Evolutionary conservation across 2,113 vertebrate species (phyloP).

Genomic region (Callorhinus ursinus): DNA sequence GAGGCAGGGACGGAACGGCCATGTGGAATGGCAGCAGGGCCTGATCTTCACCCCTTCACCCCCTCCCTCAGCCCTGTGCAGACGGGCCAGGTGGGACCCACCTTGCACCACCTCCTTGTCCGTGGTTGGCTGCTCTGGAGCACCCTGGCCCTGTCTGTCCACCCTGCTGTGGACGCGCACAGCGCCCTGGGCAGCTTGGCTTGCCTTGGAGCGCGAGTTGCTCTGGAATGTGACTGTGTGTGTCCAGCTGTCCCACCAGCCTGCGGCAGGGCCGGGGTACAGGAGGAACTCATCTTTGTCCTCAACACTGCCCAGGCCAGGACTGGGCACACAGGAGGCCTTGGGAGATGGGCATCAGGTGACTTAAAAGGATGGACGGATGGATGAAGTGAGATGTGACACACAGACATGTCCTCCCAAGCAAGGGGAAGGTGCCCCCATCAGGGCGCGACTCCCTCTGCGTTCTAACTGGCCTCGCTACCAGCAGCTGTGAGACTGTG

Average conservation of each 20-base stretch:
- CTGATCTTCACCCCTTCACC: background rate
- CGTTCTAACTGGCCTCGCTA: background rate
- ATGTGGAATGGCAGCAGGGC: constrained; percentile 8
- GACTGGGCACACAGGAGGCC: background rate
- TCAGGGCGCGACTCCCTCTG: background rate
- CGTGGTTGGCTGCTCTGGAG: background rate
- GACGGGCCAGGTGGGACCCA: background rate
- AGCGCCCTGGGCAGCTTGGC: fast-evolving
- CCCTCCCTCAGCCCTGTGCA: background rate
- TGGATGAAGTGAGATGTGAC: background rate
- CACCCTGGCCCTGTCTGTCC: background rate
- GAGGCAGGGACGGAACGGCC: constrained; percentile 12
- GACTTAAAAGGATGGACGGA: background rate
- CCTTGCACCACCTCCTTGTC: background rate
- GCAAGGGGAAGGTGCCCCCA: background rate
- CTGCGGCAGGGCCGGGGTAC: background rate
- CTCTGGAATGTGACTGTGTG: background rate
- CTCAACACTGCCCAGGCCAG: background rate
- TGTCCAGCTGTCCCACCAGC: background rate
- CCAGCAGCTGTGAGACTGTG: background rate
- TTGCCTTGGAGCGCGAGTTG: too few relatives aligned
- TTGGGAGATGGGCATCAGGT: background rate
- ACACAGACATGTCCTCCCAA: background rate
- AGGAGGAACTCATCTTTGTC: background rate
- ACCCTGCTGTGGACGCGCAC: background rate